Evolutionary conservation across 2,113 vertebrate genomes (phyloP).

Genomic region (Ursus arctos): DNA sequence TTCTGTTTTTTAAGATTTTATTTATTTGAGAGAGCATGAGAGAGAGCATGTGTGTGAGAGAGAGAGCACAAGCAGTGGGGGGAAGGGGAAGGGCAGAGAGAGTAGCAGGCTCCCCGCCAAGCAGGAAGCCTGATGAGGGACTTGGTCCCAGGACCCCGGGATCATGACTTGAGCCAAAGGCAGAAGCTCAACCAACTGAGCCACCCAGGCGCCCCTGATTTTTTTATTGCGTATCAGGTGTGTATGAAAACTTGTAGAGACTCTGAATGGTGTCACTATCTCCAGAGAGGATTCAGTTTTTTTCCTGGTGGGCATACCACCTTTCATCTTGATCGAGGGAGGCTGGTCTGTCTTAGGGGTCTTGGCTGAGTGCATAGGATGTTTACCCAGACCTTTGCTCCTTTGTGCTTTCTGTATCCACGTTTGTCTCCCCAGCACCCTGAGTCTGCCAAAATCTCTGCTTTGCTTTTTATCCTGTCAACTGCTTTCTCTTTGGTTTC

Average conservation of each 20-base stretch:
- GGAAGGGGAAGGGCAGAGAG: no score
- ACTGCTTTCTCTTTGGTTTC: neutral
- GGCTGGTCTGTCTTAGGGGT: neutral
- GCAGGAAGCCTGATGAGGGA: no score
- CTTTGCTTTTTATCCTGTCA: neutral
- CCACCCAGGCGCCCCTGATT: neutral
- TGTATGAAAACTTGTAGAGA: neutral
- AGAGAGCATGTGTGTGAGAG: no score
- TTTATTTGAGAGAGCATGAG: no score
- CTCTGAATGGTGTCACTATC: neutral
- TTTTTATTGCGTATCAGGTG: neutral
- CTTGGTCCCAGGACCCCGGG: no score
- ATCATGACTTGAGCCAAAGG: no score
- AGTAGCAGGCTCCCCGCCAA: no score
- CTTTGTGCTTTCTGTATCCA: accelerated
- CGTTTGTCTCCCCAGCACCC: neutral
- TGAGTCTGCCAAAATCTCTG: neutral
- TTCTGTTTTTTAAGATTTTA: no score
- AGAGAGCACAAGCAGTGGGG: no score
- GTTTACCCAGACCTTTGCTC: neutral
- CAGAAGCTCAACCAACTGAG: no score
- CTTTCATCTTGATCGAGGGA: neutral
- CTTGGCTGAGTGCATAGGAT: accelerated
- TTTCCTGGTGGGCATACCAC: neutral
- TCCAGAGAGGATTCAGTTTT: neutral